Base-by-base conservation (phyloP, 2,888 invertebrate species). In the Balanococcus diminutus region DNA sequence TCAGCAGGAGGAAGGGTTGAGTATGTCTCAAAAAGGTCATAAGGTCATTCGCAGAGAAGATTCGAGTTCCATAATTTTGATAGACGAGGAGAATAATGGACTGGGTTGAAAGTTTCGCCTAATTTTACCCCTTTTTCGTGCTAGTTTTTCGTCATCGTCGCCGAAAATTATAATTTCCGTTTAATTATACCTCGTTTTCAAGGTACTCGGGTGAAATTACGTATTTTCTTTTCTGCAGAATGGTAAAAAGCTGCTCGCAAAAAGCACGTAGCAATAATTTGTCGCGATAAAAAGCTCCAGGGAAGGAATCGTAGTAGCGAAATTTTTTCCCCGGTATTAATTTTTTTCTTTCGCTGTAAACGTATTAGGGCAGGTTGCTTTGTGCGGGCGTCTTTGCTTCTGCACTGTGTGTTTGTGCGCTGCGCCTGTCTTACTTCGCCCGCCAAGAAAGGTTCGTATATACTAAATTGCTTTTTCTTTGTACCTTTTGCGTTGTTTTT, bases 391-490 rank as follows among this genome's bases (percentile, higher is more conserved):
- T 51, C 51, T 3, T 51, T 19, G 51, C 51, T 51, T 51, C 51
- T 51, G 51, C 19, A 8, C 8, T 36, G 42, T 51, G 51, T 51
- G 51, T 19, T 51, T 51, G 51, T 19, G 51, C n/a, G 51, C 51
- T 6, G n/a, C 51, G 51, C 42, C n/a, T n/a, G n/a, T n/a, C n/a
- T n/a, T n/a, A n/a, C 42, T 14, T 42, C 42, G 3, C 14, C 42
- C 3, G 9, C 42, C 6, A n/a, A n/a, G 51, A 67, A 14, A 67
- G 25, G 61, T 67, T 67, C 61, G 25, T 67, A 67, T 67, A 67
- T 28, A 51, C 61, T 67, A 67, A 67, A 67, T 67, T 67, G 61
- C 61, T 67, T 67, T 67, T 67, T 67, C 61, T 67, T 67, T 67
- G 61, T 67, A 28, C 22, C 11, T 2, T 67, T 67, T 67, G 28